Conservation (phyloP, 2,113 vertebrate species). For the Protomyctophum bolini region DNA sequence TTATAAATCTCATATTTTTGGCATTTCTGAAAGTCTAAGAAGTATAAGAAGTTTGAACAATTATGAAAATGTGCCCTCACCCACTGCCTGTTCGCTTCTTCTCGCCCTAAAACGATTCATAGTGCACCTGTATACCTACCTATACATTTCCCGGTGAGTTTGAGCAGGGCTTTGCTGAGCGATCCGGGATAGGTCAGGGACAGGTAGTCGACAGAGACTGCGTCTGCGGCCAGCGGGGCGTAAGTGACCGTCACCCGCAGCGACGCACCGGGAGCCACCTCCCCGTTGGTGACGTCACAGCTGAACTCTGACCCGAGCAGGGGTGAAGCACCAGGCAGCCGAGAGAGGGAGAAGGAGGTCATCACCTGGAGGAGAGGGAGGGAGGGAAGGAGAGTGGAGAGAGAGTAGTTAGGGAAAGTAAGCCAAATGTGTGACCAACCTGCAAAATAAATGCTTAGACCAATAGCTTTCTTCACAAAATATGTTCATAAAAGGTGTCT, state of each 20-base stretch:
- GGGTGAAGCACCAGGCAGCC: slow-evolving; percentile 35
- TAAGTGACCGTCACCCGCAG: slow-evolving; percentile 75
- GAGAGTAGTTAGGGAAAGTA: background rate
- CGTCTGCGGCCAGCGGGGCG: slow-evolving; percentile 80
- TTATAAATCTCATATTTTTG: too few relatives aligned
- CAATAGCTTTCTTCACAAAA: too few relatives aligned
- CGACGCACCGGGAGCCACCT: slow-evolving; percentile 76
- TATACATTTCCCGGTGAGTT: slow-evolving; percentile 83
- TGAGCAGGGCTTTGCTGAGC: slow-evolving; percentile 78
- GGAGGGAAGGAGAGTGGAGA: background rate
- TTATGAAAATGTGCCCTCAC: too few relatives aligned
- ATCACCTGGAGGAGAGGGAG: slow-evolving; percentile 81
- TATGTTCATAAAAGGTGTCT: too few relatives aligned
- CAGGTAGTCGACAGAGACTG: slow-evolving; percentile 83
- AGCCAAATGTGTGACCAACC: too few relatives aligned
- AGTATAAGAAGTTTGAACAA: too few relatives aligned
- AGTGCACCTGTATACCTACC: slow-evolving; percentile 75
- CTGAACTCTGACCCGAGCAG: slow-evolving; percentile 77
- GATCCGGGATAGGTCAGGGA: slow-evolving; percentile 75
- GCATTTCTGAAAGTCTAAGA: too few relatives aligned
- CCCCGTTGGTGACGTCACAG: slow-evolving; percentile 68
- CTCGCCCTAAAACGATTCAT: too few relatives aligned
- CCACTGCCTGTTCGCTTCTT: too few relatives aligned
- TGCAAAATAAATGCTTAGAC: too few relatives aligned
- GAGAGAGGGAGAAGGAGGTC: slow-evolving; percentile 80